Percentiles rank a stretch among this genome's conserved stretches.
phyloP scores from a whole-genome alignment of 2,797 vertebrate genomes.

The Falco naumanni region DNA sequence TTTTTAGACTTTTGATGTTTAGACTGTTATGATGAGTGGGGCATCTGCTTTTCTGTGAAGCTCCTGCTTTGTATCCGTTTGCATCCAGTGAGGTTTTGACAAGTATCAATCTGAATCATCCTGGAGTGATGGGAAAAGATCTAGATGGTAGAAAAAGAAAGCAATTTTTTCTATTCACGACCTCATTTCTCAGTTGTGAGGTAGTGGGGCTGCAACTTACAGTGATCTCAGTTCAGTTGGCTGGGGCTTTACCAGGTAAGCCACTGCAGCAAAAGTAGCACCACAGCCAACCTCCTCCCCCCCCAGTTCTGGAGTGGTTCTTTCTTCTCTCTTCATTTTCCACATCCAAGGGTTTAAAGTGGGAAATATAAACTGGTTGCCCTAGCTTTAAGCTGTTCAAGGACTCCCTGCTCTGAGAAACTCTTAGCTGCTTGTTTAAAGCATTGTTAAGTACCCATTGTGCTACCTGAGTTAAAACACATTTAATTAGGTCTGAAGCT shows the following conservation, averaged over 20 bases:
- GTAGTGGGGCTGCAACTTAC: background rate
- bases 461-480: background rate
- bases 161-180: background rate
- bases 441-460: background rate
- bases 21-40: background rate
- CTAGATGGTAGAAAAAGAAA: background rate
- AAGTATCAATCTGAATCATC: background rate
- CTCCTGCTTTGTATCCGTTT: background rate
- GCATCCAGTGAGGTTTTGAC: background rate
- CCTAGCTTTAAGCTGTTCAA: background rate
- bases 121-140: background rate
- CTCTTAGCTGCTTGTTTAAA: slow-evolving; percentile 5
- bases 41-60: background rate
- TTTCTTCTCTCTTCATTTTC: background rate
- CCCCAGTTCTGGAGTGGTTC: background rate
- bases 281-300: background rate
- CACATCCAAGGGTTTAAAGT: background rate
- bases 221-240: background rate
- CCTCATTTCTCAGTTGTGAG: background rate
- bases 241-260: background rate
- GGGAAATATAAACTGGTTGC: background rate
- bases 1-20: background rate
- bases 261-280: background rate
- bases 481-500: slow-evolving; percentile 14
- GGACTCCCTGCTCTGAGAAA: slow-evolving; percentile 33